Evolutionary conservation across 2,888 invertebrate species (phyloP).

Genomic region (Patella depressa): DNA sequence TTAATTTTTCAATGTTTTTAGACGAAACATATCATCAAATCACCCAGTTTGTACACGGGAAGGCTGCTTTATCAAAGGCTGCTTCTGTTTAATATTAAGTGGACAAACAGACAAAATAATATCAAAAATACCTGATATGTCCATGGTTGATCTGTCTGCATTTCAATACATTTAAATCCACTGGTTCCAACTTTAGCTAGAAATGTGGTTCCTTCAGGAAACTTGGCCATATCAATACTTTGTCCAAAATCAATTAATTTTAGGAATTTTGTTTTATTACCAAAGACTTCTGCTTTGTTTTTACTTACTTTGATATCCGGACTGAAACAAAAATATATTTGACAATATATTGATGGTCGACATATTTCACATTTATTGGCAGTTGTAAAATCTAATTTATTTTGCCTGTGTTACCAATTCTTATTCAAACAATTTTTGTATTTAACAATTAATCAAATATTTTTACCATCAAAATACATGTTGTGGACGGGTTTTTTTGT

Average conservation of each 20-base stretch:
- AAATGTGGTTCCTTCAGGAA: conserved; percentile 84
- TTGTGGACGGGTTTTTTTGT: no score
- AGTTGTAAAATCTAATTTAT: not conserved
- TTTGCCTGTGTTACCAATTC: not conserved
- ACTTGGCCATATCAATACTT: conserved; percentile 91
- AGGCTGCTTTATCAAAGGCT: no score
- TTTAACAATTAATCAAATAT: no score
- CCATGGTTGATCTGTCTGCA: conserved; percentile 92
- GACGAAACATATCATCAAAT: no score
- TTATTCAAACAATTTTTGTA: no score
- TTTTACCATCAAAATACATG: no score
- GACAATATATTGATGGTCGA: not conserved
- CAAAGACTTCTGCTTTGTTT: conserved; percentile 43
- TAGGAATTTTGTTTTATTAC: conserved; percentile 73
- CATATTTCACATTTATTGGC: not conserved
- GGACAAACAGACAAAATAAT: not conserved
- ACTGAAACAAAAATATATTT: conserved; percentile 7
- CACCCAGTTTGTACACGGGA: no score
- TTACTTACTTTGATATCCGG: conserved; percentile 9
- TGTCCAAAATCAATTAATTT: conserved; percentile 95
- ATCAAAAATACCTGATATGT: conserved; percentile 78
- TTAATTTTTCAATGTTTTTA: no score
- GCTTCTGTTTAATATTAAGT: no score
- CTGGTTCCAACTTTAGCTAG: conserved; percentile 74
- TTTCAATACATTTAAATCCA: conserved; percentile 79